Evolutionary conservation across 2,113 vertebrate genomes (phyloP).

Genomic region (Dasyornis broadbenti): DNA sequence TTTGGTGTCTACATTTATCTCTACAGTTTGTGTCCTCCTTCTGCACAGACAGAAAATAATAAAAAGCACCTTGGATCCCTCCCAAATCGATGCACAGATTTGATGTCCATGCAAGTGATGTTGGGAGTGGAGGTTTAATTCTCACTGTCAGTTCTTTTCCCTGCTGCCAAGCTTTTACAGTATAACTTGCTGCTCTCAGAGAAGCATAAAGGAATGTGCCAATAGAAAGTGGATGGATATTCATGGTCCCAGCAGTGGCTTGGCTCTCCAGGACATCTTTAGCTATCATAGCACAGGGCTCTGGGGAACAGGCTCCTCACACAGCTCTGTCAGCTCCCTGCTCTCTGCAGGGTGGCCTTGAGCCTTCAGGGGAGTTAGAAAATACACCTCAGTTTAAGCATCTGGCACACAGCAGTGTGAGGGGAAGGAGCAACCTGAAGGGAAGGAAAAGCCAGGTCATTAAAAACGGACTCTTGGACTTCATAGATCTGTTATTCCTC

Average conservation of each 20-base stretch:
- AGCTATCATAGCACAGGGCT: neutral
- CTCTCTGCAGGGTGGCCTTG: neutral
- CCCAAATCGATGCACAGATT: neutral
- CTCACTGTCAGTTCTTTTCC: neutral
- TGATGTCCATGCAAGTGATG: neutral
- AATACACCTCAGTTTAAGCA: neutral
- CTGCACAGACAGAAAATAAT: neutral
- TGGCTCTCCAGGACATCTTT: neutral
- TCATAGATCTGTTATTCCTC: neutral
- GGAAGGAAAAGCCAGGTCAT: neutral
- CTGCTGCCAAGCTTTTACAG: neutral
- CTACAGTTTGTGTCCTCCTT: neutral
- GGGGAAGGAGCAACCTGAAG: neutral
- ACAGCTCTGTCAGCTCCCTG: neutral
- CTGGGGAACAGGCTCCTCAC: neutral
- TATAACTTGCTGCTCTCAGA: neutral
- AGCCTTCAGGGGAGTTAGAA: neutral
- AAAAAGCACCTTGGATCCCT: neutral
- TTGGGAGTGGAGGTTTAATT: neutral
- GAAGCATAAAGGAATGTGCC: neutral
- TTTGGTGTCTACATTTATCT: neutral
- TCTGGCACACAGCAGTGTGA: neutral
- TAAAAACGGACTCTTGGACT: neutral
- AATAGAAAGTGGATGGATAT: neutral
- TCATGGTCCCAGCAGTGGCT: accelerated